These are phyloP conservation scores for Sebastes dallii DNA, from an alignment of 2,797 vertebrate species.

Conservation along the genomic window DNA sequence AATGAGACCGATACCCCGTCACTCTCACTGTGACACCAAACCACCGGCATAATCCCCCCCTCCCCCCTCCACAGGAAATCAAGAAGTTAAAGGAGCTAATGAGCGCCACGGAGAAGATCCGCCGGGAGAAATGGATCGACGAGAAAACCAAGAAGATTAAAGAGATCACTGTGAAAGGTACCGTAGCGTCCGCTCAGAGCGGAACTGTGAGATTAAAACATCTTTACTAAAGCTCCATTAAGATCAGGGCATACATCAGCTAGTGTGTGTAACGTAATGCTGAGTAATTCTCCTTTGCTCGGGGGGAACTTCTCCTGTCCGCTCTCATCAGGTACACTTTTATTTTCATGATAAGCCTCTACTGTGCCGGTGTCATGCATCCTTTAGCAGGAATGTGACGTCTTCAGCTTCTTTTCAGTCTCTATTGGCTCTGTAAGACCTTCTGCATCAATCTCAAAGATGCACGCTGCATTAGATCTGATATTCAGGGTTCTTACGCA, in stretches of 20 bases:
- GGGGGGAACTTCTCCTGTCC: neutral
- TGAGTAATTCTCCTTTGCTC: neutral
- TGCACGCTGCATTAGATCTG: neutral
- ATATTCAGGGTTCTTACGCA: too few species aligned
- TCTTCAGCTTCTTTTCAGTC: neutral
- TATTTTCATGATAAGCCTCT: neutral
- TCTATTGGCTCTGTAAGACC: neutral
- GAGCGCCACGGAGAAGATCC: constrained; percentile 91
- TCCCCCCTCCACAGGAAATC: constrained; percentile 85
- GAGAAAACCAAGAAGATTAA: constrained; percentile 98
- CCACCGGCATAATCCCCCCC: neutral
- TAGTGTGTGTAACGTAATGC: neutral
- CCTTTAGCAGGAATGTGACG: neutral
- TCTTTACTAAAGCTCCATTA: neutral
- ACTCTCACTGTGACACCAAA: neutral
- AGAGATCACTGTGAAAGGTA: constrained; percentile 96
- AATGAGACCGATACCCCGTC: neutral
- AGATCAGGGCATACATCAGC: neutral
- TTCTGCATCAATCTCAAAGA: neutral
- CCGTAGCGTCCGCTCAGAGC: neutral
- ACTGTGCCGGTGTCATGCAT: neutral
- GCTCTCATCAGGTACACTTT: neutral
- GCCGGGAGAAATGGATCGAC: constrained; percentile 94
- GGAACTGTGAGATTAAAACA: neutral
- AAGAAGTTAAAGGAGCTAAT: constrained; percentile 95